These are phyloP conservation scores for Synergus umbraculus DNA, from an alignment of 2,888 invertebrate species.

Conservation along the genomic window DNA sequence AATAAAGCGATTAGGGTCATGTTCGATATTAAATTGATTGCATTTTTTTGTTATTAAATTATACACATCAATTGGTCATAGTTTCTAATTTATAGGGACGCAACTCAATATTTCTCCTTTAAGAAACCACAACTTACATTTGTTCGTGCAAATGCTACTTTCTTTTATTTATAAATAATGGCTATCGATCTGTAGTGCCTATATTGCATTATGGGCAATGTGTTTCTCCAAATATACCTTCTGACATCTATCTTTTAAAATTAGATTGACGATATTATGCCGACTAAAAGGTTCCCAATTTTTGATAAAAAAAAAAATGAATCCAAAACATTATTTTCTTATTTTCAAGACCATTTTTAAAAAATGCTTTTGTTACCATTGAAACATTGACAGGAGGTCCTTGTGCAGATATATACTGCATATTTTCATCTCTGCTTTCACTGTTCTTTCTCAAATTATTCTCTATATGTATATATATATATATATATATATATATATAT, in stretches of 20 bases:
- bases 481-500: not conserved
- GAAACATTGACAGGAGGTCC: not conserved
- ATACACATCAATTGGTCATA: not conserved
- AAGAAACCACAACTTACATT: not conserved
- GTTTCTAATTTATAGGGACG: not conserved
- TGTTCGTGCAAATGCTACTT: not conserved
- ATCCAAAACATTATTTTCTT: too few species aligned
- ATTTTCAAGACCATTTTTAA: too few species aligned
- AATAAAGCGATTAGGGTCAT: not conserved
- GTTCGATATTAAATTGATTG: not conserved
- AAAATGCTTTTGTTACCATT: too few species aligned
- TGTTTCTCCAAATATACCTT: slow-evolving; percentile 7
- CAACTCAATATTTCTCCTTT: not conserved
- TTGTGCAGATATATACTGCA: not conserved
- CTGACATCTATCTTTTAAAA: not conserved
- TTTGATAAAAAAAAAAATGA: not conserved
- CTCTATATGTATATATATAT: not conserved
- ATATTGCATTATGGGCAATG: not conserved
- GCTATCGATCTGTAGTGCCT: not conserved
- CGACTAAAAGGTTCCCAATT: not conserved
- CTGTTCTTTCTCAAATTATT: not conserved
- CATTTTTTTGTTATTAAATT: too few species aligned
- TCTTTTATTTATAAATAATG: slow-evolving; percentile 4
- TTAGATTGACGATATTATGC: not conserved
- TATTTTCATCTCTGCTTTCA: not conserved